These are phyloP conservation scores for Folsomia manolachei DNA, from an alignment of 2,888 invertebrate genomes.

Conservation along the genomic window DNA sequence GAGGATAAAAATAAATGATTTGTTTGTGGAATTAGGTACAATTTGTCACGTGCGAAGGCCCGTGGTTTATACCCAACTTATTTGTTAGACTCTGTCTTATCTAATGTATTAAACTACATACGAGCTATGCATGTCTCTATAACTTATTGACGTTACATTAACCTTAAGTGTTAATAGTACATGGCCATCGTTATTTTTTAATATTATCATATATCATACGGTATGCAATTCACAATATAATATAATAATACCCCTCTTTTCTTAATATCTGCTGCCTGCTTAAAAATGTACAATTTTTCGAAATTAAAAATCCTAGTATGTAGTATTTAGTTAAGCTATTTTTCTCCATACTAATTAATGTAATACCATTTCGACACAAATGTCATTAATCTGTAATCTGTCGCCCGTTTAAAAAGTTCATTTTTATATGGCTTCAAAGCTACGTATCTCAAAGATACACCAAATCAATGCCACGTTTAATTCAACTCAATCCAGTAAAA, in stretches of 20 bases:
- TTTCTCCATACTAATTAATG: background rate
- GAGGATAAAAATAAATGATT: conserved; percentile 21
- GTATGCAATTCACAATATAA: background rate
- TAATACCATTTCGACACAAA: too few species aligned
- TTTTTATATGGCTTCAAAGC: too few species aligned
- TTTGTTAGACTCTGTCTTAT: background rate
- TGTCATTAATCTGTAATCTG: too few species aligned
- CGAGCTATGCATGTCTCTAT: too few species aligned
- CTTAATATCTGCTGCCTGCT: too few species aligned
- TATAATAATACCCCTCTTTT: background rate
- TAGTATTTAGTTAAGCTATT: background rate
- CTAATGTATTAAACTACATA: background rate
- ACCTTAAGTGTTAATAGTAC: background rate
- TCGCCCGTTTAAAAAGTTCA: too few species aligned
- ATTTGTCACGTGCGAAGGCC: background rate
- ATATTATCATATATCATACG: background rate
- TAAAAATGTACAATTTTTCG: background rate
- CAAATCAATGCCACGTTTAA: background rate
- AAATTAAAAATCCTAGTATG: background rate
- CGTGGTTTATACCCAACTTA: background rate
- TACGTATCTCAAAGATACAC: too few species aligned
- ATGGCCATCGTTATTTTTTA: background rate
- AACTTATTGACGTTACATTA: background rate
- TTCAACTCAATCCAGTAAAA: background rate
- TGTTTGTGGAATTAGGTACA: conserved; percentile 19